Conservation (phyloP, 2,888 invertebrate genomes). For the Lysandra coridon region DNA sequence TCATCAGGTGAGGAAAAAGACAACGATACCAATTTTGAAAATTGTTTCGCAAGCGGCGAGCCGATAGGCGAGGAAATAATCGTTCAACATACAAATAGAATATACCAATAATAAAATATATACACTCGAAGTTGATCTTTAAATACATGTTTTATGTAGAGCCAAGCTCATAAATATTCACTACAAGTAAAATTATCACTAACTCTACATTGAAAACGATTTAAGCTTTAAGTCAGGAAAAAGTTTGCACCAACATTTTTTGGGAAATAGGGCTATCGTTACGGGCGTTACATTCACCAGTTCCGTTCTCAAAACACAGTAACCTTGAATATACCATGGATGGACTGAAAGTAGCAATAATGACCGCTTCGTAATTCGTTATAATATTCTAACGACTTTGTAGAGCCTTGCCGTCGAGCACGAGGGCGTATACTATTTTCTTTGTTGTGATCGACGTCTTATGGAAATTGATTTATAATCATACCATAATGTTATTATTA, state of each 20-base stretch:
- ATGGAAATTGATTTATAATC: not conserved
- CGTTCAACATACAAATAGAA: no score
- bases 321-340: constrained; percentile 12
- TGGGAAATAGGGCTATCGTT: not conserved
- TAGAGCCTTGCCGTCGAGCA: not conserved
- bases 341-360: constrained; percentile 9
- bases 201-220: not conserved
- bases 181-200: not conserved
- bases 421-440: not conserved
- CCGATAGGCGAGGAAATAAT: no score
- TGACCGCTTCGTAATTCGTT: not conserved
- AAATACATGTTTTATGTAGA: no score
- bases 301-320: constrained; percentile 22
- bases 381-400: constrained; percentile 14
- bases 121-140: no score
- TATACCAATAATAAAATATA: no score
- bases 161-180: not conserved
- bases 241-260: not conserved
- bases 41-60: no score
- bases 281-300: not conserved
- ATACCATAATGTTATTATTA: not conserved
- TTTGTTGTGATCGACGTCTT: not conserved
- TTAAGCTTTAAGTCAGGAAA: not conserved
- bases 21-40: no score
- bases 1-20: no score